Evolutionary conservation across 2,797 vertebrate species (phyloP), one percentile per base, ranked within the genome.

Genomic region (Megalops cyprinoides): DNA sequence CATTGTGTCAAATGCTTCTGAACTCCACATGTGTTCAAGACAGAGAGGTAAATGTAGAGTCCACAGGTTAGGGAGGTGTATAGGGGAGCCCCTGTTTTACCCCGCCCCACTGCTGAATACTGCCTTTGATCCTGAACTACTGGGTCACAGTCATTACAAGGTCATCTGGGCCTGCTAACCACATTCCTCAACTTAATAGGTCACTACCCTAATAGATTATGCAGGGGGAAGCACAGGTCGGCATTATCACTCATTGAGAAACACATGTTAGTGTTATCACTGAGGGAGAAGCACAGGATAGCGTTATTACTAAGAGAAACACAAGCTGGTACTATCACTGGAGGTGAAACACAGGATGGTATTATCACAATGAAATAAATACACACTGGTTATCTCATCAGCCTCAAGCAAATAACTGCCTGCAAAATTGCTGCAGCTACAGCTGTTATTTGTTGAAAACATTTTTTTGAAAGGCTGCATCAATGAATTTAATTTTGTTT

Each of bases 91-190:
- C n/a, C n/a, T n/a, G n/a, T n/a, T 2, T 0, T 9, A 20, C 37
- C 39, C 65, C 3, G 65, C 65, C 37, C 65, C 65, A 23, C 39
- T 37, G n/a, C 65, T 42, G 65, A 44, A n/a, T 2, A 18, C 65
- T 10, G 65, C 65, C 65, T 69, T 42, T 44, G 37, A 69, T 69
- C 65, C 65, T 69, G 65, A 69, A 69, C 65, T 69, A 39, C 37
- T 5, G 18, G 65, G 65, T n/a, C 65, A n/a, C 37, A 39, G 37
- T 44, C 65, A 69, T 69, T 69, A 69, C 65, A 69, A 69, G 65
- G 65, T 69, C 65, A 42, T 3, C 9, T 37, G 69, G 65, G 37
- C 9, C 65, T n/a, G 65, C 6, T 42, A 34, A 23, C 65, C 9
- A 20, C 65, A 69, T 69, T 69, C 65, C 65, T 42, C 18, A 42